Evolutionary conservation across 2,113 vertebrate genomes (phyloP).

Genomic region (Seriola dumerili): DNA sequence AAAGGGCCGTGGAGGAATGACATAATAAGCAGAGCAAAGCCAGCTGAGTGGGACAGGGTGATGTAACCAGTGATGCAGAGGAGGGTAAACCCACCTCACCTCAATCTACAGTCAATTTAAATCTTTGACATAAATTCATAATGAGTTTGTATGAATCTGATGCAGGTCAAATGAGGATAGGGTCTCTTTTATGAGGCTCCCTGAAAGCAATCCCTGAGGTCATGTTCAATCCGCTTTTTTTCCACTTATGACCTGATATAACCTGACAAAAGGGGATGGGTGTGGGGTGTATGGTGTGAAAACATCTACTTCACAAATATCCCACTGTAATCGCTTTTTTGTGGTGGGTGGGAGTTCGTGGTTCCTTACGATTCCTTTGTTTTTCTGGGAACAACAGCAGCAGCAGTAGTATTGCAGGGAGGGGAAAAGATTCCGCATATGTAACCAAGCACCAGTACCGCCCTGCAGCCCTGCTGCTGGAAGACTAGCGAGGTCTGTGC

Average conservation of each 20-base stretch:
- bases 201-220: slow-evolving; percentile 16
- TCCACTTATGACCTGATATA: slow-evolving; percentile 22
- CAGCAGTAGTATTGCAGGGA: slow-evolving; percentile 52
- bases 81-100: slow-evolving; percentile 2
- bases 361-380: slow-evolving; percentile 54
- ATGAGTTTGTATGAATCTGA: neutral
- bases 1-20: slow-evolving; percentile 42
- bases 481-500: slow-evolving; percentile 29
- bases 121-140: neutral
- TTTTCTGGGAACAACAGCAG: slow-evolving; percentile 47
- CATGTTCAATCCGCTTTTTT: slow-evolving; percentile 1
- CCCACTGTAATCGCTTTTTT: neutral
- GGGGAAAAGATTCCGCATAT: slow-evolving; percentile 60
- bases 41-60: slow-evolving; percentile 58
- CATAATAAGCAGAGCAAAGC: slow-evolving; percentile 43
- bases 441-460: slow-evolving; percentile 64
- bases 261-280: neutral
- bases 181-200: neutral
- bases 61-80: slow-evolving; percentile 51
- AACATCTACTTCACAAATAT: slow-evolving; percentile 7
- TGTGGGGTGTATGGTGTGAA: slow-evolving; percentile 4
- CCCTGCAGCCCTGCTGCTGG: slow-evolving; percentile 57
- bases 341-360: neutral
- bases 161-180: slow-evolving; percentile 31
- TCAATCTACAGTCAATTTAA: neutral